A percentile compares a stretch with the other conserved stretches of the same genome.
phyloP scores from a whole-genome alignment of 2,797 vertebrate genomes.

The Alectoris magna region DNA sequence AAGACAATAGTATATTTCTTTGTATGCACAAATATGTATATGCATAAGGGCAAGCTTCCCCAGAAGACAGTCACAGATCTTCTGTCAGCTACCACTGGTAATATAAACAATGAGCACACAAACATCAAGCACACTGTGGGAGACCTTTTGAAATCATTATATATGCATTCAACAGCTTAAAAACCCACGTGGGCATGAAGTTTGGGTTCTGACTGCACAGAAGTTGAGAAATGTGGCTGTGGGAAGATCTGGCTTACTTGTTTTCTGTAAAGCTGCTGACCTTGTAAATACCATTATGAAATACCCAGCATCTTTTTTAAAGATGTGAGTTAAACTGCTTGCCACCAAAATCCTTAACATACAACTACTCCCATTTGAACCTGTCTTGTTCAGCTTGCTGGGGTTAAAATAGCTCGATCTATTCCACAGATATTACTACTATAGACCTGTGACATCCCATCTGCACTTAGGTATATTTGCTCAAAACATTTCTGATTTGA shows the following conservation, averaged over 20 bases:
- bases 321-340: not conserved
- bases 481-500: not conserved
- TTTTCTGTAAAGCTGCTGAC: not conserved
- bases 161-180: not conserved
- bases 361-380: not conserved
- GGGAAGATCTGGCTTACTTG: not conserved
- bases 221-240: not conserved
- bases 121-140: not conserved
- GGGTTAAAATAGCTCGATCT: not conserved
- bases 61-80: not conserved
- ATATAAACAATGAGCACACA: not conserved
- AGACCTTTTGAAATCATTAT: constrained; percentile 23
- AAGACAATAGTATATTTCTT: not conserved
- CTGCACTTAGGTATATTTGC: not conserved
- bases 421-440: not conserved
- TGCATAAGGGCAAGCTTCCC: not conserved
- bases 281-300: not conserved
- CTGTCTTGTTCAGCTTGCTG: not conserved
- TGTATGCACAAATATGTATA: not conserved
- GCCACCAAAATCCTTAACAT: not conserved
- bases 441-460: not conserved
- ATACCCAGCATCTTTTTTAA: not conserved
- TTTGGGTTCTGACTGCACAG: not conserved
- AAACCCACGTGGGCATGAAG: not conserved
- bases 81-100: constrained; percentile 12